Evolutionary conservation across 2,113 vertebrate species (phyloP), one percentile per base, ranked within the genome.

Genomic region (Pipra filicauda): DNA sequence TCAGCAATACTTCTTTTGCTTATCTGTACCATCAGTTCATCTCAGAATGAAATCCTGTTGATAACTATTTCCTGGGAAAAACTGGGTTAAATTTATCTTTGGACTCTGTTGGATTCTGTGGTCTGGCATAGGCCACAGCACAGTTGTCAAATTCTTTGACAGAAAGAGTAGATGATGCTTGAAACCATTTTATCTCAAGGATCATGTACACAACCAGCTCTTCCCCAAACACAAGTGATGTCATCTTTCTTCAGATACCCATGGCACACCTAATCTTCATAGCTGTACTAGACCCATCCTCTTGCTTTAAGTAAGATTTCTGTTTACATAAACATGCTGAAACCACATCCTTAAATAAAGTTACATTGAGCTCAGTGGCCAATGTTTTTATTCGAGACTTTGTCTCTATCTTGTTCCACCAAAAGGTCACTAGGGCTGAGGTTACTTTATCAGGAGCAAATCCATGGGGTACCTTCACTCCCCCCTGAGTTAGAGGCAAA

Each of bases 341-440:
- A 88, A 43, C 21, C 2, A 13, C 8, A 9, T 24, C 11, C 66
- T 86, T 35, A 70, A 77, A 73, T 31, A 48, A 62, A 74, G 65
- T 22, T 1, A 62, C 62, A 41, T 5, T 17, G 6, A 66, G 5
- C 3, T 31, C 15, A 51, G 33, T 8, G 8, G 12, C 7, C 16
- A 37, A 3, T 4, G 2, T 49, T 65, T 52, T 79, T 61, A 49
- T 18, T 13, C 41, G 70, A 58, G 31, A 5, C 7, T 66, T 73
- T 15, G 3, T 2, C 15, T 91, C 6, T 0, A 12, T 74, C 33
- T 70, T 46, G 0, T 58, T 85, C 46, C 16, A 20, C 13, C 30
- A 39, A 43, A 75, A 33, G 0, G 1, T 58, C 6, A 20, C 6
- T 20, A n/a, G 11, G 19, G 27, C 4, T 5, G 21, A 3, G 2